A percentile compares a stretch with the other conserved stretches of the same genome.
phyloP scores from a whole-genome alignment of 2,113 vertebrate species.

The Artemisiospiza belli region DNA sequence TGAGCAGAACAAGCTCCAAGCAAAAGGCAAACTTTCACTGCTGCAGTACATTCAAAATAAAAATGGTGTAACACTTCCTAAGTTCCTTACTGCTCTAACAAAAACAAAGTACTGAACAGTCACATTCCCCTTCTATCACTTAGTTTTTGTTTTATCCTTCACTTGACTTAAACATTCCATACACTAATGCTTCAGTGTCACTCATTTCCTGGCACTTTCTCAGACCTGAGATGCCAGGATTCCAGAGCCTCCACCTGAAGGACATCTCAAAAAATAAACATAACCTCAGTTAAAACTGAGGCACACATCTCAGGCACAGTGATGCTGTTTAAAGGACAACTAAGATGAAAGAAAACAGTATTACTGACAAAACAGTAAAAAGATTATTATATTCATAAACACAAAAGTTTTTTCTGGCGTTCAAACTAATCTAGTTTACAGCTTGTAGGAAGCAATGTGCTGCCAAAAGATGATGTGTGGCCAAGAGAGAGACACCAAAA shows the following conservation, averaged over 20 bases:
- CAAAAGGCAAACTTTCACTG: conserved; percentile 62
- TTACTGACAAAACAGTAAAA: not conserved
- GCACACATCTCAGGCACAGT: not conserved
- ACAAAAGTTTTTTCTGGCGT: not conserved
- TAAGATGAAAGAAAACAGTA: not conserved
- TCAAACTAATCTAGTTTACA: not conserved
- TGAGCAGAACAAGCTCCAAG: conserved; percentile 61
- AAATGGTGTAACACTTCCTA: not conserved
- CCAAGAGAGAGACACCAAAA: not conserved
- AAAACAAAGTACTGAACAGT: not conserved
- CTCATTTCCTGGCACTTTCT: not conserved
- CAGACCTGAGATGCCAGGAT: not conserved
- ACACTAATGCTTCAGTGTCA: not conserved
- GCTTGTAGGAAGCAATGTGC: not conserved
- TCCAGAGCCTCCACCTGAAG: not conserved
- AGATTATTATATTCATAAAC: not conserved
- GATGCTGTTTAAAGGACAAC: not conserved
- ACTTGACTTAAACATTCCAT: not conserved
- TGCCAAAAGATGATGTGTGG: not conserved
- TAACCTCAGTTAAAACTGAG: not conserved
- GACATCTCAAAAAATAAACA: not conserved
- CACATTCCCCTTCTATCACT: not conserved
- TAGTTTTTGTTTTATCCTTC: not conserved
- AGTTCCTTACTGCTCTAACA: not conserved
- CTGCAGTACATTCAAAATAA: not conserved